These are phyloP conservation scores for Caenorhabditis sp. DNA, from an alignment of 2,888 invertebrate genomes.

Conservation along the genomic window DNA sequence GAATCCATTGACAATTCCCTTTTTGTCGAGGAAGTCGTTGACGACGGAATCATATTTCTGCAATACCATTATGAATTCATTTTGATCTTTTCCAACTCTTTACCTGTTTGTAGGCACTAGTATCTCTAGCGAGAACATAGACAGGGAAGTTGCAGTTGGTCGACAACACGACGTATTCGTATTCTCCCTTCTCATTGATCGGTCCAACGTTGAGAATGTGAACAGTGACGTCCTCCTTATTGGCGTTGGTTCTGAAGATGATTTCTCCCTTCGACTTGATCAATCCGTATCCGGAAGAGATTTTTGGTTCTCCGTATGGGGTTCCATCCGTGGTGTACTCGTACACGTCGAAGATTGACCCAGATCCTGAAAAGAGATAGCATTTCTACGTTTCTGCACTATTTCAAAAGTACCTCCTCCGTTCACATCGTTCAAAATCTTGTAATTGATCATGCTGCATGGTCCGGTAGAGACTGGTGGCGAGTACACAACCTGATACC, in stretches of 20 bases:
- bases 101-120: slow-evolving; percentile 82
- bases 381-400: not conserved
- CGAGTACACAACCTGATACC: slow-evolving; percentile 82
- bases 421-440: slow-evolving; percentile 77
- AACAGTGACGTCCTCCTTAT: slow-evolving; percentile 82
- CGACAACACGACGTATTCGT: slow-evolving; percentile 82
- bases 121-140: slow-evolving; percentile 83
- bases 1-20: slow-evolving; percentile 82
- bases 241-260: slow-evolving; percentile 82
- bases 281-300: slow-evolving; percentile 83
- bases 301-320: slow-evolving; percentile 82
- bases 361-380: slow-evolving; percentile 52
- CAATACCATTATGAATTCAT: slow-evolving; percentile 12
- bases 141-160: slow-evolving; percentile 83
- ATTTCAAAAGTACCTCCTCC: slow-evolving; percentile 16
- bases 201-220: slow-evolving; percentile 82
- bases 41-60: slow-evolving; percentile 80
- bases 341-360: slow-evolving; percentile 82
- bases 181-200: slow-evolving; percentile 77
- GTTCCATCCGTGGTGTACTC: slow-evolving; percentile 83
- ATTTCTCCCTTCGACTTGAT: slow-evolving; percentile 82
- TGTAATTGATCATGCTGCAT: slow-evolving; percentile 83
- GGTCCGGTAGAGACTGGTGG: slow-evolving; percentile 82
- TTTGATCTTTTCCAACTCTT: not conserved
- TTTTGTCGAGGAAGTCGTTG: slow-evolving; percentile 78